Conservation (phyloP, 2,797 vertebrate genomes). For the Sarcoramphus papa region DNA sequence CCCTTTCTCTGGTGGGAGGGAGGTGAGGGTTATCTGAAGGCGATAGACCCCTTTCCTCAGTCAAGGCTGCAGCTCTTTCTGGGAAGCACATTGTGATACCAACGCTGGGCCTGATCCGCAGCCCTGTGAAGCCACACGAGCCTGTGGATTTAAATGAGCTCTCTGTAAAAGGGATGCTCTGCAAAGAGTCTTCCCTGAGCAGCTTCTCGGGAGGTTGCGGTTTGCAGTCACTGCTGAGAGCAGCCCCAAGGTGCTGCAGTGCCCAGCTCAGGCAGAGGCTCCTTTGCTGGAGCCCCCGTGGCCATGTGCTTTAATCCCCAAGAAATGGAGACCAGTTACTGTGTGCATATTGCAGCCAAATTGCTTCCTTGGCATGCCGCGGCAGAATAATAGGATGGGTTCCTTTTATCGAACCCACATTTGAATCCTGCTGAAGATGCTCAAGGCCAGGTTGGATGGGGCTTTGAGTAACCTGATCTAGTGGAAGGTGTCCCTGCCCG, state of each 20-base stretch:
- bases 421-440: not conserved
- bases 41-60: rapidly evolving
- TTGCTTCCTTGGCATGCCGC: not conserved
- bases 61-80: not conserved
- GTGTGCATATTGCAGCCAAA: not conserved
- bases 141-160: not conserved
- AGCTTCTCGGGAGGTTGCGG: rapidly evolving
- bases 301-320: not conserved
- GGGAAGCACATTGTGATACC: not conserved
- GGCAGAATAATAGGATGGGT: not conserved
- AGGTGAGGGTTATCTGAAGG: not conserved
- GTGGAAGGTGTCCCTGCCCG: not conserved
- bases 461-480: not conserved
- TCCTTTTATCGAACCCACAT: rapidly evolving
- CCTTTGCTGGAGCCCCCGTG: not conserved
- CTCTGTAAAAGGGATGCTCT: not conserved
- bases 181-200: not conserved
- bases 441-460: not conserved
- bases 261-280: not conserved
- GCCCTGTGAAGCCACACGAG: rapidly evolving
- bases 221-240: not conserved
- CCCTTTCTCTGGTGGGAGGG: not conserved
- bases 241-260: not conserved
- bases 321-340: not conserved
- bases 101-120: rapidly evolving